Percentiles rank a stretch among this genome's conserved stretches.
phyloP scores from a whole-genome alignment of 2,888 invertebrate genomes.

The Opisthograptis luteolata region DNA sequence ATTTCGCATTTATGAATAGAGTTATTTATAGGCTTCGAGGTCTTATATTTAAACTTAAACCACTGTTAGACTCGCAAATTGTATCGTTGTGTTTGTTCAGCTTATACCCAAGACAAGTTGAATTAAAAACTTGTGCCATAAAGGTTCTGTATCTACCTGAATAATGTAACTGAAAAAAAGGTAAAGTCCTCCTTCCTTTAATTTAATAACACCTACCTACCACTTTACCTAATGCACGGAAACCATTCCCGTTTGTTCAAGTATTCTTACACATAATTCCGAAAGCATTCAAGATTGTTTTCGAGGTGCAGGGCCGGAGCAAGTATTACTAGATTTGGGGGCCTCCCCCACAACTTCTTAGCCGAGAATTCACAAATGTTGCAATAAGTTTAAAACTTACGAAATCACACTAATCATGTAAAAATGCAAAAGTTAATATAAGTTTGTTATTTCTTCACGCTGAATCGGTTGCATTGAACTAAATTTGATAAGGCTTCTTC shows the following conservation, averaged over 20 bases:
- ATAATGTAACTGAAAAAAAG: not conserved
- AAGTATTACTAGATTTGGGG: not conserved
- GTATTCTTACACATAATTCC: conserved; percentile 33
- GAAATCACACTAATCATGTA: no score
- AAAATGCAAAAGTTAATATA: no score
- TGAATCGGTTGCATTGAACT: no score
- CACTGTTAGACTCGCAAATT: no score
- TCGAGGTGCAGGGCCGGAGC: conserved; percentile 11
- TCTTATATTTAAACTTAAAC: no score
- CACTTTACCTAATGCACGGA: conserved; percentile 1
- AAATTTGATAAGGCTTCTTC: no score
- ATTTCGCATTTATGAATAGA: no score
- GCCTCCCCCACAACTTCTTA: not conserved
- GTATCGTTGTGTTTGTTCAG: not conserved
- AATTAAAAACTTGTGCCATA: not conserved
- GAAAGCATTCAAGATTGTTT: conserved; percentile 24
- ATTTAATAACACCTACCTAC: conserved; percentile 6
- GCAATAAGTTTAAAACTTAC: no score
- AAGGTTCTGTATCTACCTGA: not conserved
- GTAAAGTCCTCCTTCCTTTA: not conserved
- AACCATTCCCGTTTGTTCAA: conserved; percentile 29
- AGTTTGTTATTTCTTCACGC: no score
- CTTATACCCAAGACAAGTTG: not conserved
- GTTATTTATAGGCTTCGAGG: no score
- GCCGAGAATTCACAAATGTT: not conserved